A percentile compares a stretch with the other conserved stretches of the same genome.
phyloP scores from a whole-genome alignment of 1,140 invertebrate genomes.

The Lepidurus couesii region DNA sequence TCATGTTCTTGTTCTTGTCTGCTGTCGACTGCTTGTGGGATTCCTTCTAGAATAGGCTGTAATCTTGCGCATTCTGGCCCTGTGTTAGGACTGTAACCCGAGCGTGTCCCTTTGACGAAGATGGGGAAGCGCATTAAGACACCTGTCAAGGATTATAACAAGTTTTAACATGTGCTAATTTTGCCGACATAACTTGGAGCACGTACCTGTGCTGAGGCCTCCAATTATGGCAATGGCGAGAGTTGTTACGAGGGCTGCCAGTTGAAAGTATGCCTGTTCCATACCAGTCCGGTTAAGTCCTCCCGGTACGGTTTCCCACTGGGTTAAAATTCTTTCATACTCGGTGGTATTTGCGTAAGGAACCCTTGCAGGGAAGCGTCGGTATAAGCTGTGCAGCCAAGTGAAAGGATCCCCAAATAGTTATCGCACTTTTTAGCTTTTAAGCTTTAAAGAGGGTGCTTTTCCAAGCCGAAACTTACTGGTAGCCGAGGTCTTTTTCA shows the following conservation, averaged over 20 bases:
- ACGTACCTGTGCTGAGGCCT: slow-evolving; percentile 69
- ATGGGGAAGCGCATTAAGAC: neutral
- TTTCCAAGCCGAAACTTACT: slow-evolving; percentile 39
- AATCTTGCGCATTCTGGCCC: neutral
- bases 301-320: slow-evolving; percentile 40
- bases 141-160: neutral
- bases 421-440: neutral
- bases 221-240: slow-evolving; percentile 62
- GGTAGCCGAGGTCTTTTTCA: slow-evolving; percentile 48
- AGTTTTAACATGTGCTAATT: neutral
- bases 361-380: slow-evolving; percentile 50
- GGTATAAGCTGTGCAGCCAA: slow-evolving; percentile 44
- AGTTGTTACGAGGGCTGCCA: slow-evolving; percentile 64
- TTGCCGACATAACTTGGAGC: neutral
- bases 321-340: slow-evolving; percentile 38
- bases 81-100: neutral
- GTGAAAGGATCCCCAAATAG: neutral
- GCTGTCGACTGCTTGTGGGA: neutral
- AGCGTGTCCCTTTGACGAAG: neutral
- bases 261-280: slow-evolving; percentile 70
- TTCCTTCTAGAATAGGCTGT: neutral
- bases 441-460: neutral
- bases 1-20: neutral
- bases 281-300: slow-evolving; percentile 57
- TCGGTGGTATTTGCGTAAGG: slow-evolving; percentile 44